Conservation (phyloP, 2,113 vertebrate genomes). For the Eurypyga helias region DNA sequence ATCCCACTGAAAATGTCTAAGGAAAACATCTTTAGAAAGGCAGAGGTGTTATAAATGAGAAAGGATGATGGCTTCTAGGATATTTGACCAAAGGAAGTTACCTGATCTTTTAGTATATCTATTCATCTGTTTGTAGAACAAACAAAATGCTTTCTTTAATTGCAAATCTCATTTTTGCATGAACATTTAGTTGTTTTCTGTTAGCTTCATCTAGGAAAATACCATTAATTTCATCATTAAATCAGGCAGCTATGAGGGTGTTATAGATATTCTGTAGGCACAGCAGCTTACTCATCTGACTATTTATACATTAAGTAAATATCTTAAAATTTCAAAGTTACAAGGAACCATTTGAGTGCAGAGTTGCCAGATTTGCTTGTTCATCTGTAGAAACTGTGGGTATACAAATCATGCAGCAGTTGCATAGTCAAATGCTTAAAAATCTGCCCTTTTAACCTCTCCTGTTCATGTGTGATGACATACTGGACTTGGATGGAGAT, state of each 20-base stretch:
- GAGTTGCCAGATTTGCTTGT: not conserved
- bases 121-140: not conserved
- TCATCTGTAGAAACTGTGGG: not conserved
- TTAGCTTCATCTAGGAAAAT: not conserved
- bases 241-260: not conserved
- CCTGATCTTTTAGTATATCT: not conserved
- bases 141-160: not conserved
- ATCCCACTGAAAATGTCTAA: not conserved
- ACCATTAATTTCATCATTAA: not conserved
- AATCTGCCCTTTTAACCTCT: constrained; percentile 12
- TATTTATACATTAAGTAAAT: not conserved
- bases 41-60: not conserved
- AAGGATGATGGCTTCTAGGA: not conserved
- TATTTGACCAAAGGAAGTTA: not conserved
- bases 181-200: not conserved
- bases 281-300: not conserved
- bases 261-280: not conserved
- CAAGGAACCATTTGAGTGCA: not conserved
- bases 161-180: not conserved
- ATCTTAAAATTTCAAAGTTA: not conserved
- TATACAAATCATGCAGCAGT: not conserved
- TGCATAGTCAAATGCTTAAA: constrained; percentile 4
- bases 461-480: constrained; percentile 27
- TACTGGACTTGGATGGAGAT: constrained; percentile 12
- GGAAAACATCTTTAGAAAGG: not conserved